Base-by-base conservation (phyloP, 2,797 vertebrate genomes). In the Mareca strepera region DNA sequence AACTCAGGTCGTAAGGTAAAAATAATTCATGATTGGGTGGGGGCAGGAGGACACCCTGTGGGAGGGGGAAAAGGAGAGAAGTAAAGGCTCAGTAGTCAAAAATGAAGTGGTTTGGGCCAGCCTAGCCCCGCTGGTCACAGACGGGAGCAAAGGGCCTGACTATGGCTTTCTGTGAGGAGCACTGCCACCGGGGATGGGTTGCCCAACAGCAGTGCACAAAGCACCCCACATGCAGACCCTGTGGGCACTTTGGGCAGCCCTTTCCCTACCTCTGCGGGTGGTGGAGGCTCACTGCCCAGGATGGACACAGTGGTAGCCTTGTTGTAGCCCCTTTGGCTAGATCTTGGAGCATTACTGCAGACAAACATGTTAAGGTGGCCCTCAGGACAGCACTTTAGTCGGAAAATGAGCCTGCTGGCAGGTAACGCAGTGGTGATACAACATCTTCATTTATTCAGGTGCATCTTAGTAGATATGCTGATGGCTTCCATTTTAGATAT, bases 341-440 rank as follows among this genome's bases (percentile, higher is more conserved):
- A 6, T 56, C 46, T 59, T 52, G 29, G 67, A 82, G 64, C 67
- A 44, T 33, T 56, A 41, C 31, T 7, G 39, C 66, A 44, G 56
- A 58, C 22, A 66, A 76, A 56, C 23, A 85, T 64, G 63, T 11
- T 6, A 12, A 69, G 22, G 43, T 46, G 55, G 39, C 78, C 67
- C 60, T 82, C 11, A 16, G 60, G 81, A 58, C 33, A 67, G 69
- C 44, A 37, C 12, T 16, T 82, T 80, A 82, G 75, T 68, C 60
- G 88, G 74, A 28, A 74, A 87, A 87, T 41, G 68, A 92, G 31
- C 56, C 76, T 85, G 60, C 68, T 78, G 80, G 39, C 72, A 82
- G 58, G 18, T 81, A 44, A 56, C 11, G 28, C 6, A 2, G 31
- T 3, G 9, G 25, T 33, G 58, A 75, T 9, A 26, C 31, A 56